These are phyloP conservation scores for Augiades crinisus DNA, from an alignment of 2,888 invertebrate genomes.

Conservation along the genomic window DNA sequence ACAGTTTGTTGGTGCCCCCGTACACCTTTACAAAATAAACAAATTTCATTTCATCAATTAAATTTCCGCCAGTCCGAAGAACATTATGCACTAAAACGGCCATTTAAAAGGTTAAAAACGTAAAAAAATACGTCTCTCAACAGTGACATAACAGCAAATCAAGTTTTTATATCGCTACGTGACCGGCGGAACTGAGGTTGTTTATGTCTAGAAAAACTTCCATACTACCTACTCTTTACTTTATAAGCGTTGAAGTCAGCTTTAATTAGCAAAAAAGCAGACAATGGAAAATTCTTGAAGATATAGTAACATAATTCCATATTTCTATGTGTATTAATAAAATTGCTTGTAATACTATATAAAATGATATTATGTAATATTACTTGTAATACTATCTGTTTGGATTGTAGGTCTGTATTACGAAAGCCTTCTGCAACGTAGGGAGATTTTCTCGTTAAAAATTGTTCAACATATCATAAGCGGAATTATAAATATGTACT, in stretches of 20 bases:
- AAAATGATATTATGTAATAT: too few species aligned
- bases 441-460: too few species aligned
- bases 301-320: neutral
- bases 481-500: too few species aligned
- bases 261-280: conserved; percentile 1
- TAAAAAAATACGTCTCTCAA: conserved; percentile 10
- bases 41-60: too few species aligned
- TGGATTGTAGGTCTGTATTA: too few species aligned
- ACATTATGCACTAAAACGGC: neutral
- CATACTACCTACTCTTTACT: neutral
- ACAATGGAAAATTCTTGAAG: conserved; percentile 9
- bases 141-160: conserved; percentile 13
- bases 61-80: too few species aligned
- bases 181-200: conserved; percentile 18
- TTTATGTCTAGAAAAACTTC: conserved; percentile 6
- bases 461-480: too few species aligned
- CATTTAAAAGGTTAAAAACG: conserved; percentile 10
- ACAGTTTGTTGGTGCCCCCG: too few species aligned
- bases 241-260: neutral
- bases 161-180: conserved; percentile 16
- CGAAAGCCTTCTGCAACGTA: too few species aligned
- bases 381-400: too few species aligned
- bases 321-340: neutral
- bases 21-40: too few species aligned
- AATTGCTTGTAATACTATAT: too few species aligned